phyloP scores from a whole-genome alignment of 2,888 invertebrate genomes.

The Oscheius onirici region DNA sequence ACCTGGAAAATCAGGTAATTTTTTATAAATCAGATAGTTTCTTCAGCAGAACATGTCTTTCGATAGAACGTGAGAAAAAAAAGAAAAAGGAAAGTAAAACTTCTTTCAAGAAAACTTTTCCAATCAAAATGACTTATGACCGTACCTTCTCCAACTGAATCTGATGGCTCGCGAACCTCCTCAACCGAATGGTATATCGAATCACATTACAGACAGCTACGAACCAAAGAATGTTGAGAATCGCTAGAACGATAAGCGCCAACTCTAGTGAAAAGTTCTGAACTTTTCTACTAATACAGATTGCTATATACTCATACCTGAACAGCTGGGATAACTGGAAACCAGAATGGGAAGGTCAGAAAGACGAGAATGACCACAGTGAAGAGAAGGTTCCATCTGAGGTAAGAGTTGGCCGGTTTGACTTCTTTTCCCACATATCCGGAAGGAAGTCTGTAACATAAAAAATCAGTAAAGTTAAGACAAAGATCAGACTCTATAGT shows the following conservation, averaged over 20 bases:
- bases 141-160: constrained; percentile 52
- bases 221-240: constrained; percentile 58
- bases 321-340: constrained; percentile 54
- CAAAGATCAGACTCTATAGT: no score
- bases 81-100: neutral
- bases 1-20: no score
- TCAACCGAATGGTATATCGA: constrained; percentile 51
- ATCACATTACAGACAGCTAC: constrained; percentile 60
- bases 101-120: neutral
- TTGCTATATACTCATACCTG: constrained; percentile 38
- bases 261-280: constrained; percentile 60
- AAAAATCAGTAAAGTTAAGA: no score
- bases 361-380: constrained; percentile 62
- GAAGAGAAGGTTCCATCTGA: constrained; percentile 67
- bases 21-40: no score
- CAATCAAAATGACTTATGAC: neutral
- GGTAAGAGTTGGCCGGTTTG: constrained; percentile 57
- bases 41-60: no score
- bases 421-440: constrained; percentile 36
- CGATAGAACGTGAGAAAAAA: neutral
- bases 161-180: constrained; percentile 47
- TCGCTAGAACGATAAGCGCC: constrained; percentile 50
- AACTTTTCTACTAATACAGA: neutral
- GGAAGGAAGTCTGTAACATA: no score
- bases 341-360: constrained; percentile 62